Conservation (phyloP, 2,888 invertebrate species). For the Phaonia tiefii region DNA sequence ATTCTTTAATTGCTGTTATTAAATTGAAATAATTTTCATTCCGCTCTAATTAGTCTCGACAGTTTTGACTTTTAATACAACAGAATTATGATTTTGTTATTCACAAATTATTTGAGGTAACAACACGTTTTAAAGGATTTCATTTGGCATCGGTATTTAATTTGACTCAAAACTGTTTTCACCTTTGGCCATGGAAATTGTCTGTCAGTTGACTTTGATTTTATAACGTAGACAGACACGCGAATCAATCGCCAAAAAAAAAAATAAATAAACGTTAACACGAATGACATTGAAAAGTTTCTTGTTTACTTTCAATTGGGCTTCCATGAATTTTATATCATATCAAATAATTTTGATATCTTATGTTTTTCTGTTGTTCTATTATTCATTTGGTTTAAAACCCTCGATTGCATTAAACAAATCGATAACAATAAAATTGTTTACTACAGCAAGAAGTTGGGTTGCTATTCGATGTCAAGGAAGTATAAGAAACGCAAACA, state of each 20-base stretch:
- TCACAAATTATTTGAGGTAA: background rate
- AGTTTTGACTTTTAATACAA: background rate
- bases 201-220: background rate
- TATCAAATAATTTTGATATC: background rate
- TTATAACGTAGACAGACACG: constrained; percentile 3
- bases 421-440: constrained; percentile 56
- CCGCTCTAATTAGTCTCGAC: constrained; percentile 26
- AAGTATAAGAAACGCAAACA: too few species aligned
- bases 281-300: constrained; percentile 5
- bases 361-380: background rate
- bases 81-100: background rate
- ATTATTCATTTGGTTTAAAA: background rate
- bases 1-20: constrained; percentile 32
- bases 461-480: constrained; percentile 49
- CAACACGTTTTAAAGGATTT: constrained; percentile 26
- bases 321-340: background rate
- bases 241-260: constrained; percentile 9
- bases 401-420: constrained; percentile 31
- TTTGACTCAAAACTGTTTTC: background rate
- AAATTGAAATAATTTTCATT: constrained; percentile 26
- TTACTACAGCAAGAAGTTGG: constrained; percentile 26
- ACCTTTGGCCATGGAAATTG: constrained; percentile 20
- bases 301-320: background rate
- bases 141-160: background rate
- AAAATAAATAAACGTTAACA: too few species aligned